Evolutionary conservation across 92 coral and sea anemone genomes (phyloP), one percentile per base, ranked within the genome.

Genomic region (Ricordea florida): DNA sequence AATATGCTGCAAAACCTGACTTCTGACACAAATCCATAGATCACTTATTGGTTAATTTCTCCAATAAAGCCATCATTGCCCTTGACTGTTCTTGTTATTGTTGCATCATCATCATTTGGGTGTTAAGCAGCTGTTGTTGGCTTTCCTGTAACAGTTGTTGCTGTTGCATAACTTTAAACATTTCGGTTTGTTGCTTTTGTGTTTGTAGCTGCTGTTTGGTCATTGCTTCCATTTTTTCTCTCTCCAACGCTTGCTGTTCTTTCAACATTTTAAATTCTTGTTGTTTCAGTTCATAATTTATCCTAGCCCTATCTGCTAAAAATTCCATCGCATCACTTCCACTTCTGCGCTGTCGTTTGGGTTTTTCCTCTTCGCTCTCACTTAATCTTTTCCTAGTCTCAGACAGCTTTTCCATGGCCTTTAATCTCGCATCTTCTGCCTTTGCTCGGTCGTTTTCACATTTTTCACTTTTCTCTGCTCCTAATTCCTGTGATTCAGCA

Each of bases 1-100:
- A 60, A 0, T 60, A 60, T 60, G 68, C 68, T 60, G 43, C 38
- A 60, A 60, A 60, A 60, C 49, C 49, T 60, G 68, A 3, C 49
- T 60, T 44, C 20, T 60, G 27, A 30, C 68, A 60, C 68, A 60
- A 60, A 60, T 60, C 68, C 68, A 60, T 60, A 60, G 24, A 60
- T 66, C 74, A 66, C 74, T 66, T 66, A 44, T 66, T 46, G 40
- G 40, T 14, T 66, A 44, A 42, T 44, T 66, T 66, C 33, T 66
- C 41, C 42, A 66, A 66, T 44, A 66, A 33, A 4, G 57, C 74
- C 74, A 66, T 66, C 57, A 66, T 42, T 66, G 74, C 74, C 57
- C 57, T 44, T 44, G 74, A 42, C 41, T 66, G 74, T 44, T 66
- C 57, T 45, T 46, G 74, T 44, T 66, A 56, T 42, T 65, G 74